Base-by-base conservation (phyloP, 2,113 vertebrate genomes). In the Cyanistes caeruleus region DNA sequence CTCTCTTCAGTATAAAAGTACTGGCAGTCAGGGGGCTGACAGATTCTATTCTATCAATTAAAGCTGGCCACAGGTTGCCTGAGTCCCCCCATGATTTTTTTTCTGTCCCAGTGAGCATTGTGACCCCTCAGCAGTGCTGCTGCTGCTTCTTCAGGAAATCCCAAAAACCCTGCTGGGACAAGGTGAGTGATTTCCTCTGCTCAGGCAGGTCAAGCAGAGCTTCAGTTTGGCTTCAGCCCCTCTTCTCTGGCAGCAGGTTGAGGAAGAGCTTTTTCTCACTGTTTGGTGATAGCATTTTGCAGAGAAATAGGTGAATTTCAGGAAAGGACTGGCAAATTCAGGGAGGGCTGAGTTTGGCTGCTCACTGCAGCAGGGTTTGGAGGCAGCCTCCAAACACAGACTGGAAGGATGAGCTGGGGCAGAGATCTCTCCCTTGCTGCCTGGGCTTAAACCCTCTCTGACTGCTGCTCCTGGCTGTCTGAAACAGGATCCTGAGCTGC, bases 321-420 rank as follows among this genome's bases (percentile, higher is more conserved):
- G 14, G 24, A 46, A 59, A 70, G 63, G 10, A 10, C 7, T 51
- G 64, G 5, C 5, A 5, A 5, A 51, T 67, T 51, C 12, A 6
- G 53, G 48, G 51, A 33, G 69, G 44, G 27, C 21, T 5, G 89
- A 46, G 73, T 48, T 30, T 22, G 84, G 44, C 44, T 75, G 5
- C 37, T 68, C 30, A 0, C 30, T 24, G 82, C 75, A 58, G 65
- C 55, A 3, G 74, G 1, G 35, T 11, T 2, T 3, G 44, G 53
- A 48, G 70, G 55, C 55, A 84, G 43, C 0, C 5, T 22, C 52
- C 0, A 0, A 35, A 16, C 11, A 0, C 43, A 1, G 58, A 2
- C 10, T 41, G 81, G 30, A 24, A 33, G 82, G 72, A 51, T 93
- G 75, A 65, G 39, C 67, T 30, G 68, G 64, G 55, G 35, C 68